Evolutionary conservation across 2,113 vertebrate species (phyloP).

Genomic region (Physeter macrocephalus): DNA sequence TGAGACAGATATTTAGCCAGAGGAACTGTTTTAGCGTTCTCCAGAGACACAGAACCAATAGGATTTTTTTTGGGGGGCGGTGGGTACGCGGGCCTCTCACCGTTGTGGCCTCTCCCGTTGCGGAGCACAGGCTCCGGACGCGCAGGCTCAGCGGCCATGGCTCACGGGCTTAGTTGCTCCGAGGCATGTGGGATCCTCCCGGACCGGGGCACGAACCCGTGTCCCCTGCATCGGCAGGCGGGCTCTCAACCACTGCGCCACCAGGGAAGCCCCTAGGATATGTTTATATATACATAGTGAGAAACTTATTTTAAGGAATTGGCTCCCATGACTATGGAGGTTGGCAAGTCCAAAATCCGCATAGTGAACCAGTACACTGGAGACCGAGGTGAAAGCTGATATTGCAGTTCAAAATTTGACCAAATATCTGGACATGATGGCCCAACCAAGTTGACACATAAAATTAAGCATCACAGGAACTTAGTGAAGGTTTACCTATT

Average conservation of each 20-base stretch:
- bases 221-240: no score
- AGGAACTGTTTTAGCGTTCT: not conserved
- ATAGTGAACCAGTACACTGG: not conserved
- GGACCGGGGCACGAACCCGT: no score
- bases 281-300: not conserved
- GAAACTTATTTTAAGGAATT: not conserved
- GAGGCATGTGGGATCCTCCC: no score
- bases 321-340: not conserved
- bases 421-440: not conserved
- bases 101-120: no score
- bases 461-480: not conserved
- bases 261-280: no score
- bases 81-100: no score
- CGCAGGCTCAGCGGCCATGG: no score
- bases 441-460: not conserved
- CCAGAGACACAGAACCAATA: not conserved
- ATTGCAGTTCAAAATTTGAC: not conserved
- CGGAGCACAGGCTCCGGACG: no score
- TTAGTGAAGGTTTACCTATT: not conserved
- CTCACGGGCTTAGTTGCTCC: no score
- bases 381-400: not conserved
- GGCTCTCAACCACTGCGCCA: no score
- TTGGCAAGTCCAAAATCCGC: not conserved
- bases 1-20: not conserved
- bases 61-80: no score